phyloP scores from a whole-genome alignment of 2,797 vertebrate genomes.

The Nannoperca obscura region DNA sequence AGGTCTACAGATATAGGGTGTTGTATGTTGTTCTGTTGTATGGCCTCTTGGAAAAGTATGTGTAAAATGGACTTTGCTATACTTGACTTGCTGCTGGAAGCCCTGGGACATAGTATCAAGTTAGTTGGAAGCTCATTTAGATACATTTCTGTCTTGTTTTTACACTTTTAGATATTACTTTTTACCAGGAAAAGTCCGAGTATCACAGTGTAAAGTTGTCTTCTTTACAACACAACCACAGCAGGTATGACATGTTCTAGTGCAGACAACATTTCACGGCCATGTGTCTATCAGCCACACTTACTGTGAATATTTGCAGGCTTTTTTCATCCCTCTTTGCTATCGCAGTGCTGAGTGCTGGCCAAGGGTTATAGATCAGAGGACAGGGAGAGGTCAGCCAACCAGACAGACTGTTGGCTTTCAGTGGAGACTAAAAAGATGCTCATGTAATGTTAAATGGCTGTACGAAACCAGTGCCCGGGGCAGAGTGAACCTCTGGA shows the following conservation, averaged over 20 bases:
- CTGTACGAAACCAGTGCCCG: conserved; percentile 38
- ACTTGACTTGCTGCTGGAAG: not conserved
- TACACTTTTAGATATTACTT: not conserved
- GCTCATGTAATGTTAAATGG: conserved; percentile 62
- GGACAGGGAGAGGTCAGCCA: conserved; percentile 56
- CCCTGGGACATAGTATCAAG: not conserved
- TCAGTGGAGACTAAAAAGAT: conserved; percentile 51
- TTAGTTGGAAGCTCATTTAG: not conserved
- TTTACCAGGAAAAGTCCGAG: not conserved
- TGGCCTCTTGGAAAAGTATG: not conserved
- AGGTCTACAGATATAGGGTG: not conserved
- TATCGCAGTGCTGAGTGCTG: not conserved
- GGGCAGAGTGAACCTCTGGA: conserved; percentile 19
- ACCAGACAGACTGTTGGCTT: conserved; percentile 55
- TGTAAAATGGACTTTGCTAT: not conserved
- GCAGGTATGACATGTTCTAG: not conserved
- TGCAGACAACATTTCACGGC: not conserved
- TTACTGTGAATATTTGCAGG: conserved; percentile 30
- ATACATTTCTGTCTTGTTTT: not conserved
- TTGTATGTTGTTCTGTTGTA: not conserved
- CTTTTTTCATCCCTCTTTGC: conserved; percentile 33
- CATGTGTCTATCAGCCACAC: conserved; percentile 1
- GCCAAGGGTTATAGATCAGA: conserved; percentile 55
- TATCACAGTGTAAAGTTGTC: not conserved
- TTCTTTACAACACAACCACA: not conserved